Percentiles rank a stretch among this genome's conserved stretches.
Evolutionary conservation across 2,113 vertebrate species (phyloP).

Genomic region (Tragelaphus buxtoni): DNA sequence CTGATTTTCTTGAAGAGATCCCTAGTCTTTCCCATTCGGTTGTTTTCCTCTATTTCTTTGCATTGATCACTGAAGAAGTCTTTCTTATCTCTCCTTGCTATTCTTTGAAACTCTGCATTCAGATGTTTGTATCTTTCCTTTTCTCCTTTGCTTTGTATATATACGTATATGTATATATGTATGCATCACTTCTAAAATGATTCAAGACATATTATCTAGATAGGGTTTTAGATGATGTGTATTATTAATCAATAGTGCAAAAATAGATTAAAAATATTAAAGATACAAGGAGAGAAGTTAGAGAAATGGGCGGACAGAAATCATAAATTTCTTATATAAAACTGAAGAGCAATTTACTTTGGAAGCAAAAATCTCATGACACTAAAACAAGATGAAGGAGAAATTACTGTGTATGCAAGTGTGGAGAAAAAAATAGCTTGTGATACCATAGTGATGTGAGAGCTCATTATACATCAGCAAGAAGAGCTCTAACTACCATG

Average conservation of each 20-base stretch:
- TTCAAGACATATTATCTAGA: background rate
- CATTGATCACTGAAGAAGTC: too few relatives aligned
- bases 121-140: too few relatives aligned
- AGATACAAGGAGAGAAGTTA: background rate
- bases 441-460: slow-evolving; percentile 20
- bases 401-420: slow-evolving; percentile 47
- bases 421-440: slow-evolving; percentile 46
- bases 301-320: background rate
- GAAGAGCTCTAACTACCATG: slow-evolving; percentile 16
- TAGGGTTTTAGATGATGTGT: background rate
- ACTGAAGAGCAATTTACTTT: slow-evolving; percentile 12
- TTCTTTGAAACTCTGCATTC: too few relatives aligned
- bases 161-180: background rate
- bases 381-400: slow-evolving; percentile 25
- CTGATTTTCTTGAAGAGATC: too few relatives aligned
- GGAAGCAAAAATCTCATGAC: slow-evolving; percentile 36
- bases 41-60: too few relatives aligned
- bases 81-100: too few relatives aligned
- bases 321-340: slow-evolving; percentile 9
- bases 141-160: background rate
- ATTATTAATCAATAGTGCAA: background rate
- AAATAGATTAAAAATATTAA: background rate
- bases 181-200: background rate
- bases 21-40: too few relatives aligned
- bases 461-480: slow-evolving; percentile 30